Conservation (phyloP, 1,140 invertebrate species). For the Onthophagus taurus region DNA sequence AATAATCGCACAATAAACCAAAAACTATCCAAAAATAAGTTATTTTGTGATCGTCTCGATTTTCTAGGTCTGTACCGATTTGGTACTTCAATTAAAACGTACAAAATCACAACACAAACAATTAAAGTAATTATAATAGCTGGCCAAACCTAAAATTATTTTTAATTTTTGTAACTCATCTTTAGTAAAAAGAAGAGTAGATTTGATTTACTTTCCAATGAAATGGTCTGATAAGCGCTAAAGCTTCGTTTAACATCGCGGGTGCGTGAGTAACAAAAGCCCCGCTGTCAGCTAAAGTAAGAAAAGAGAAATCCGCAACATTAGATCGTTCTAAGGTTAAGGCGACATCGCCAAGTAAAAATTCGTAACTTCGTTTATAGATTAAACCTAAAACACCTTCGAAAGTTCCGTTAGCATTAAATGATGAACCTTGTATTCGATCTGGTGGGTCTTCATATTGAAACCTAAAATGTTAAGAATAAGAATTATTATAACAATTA, state of each 20-base stretch:
- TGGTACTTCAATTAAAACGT: conserved; percentile 45
- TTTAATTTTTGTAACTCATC: conserved; percentile 3
- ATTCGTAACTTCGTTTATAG: conserved; percentile 57
- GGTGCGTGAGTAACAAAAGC: conserved; percentile 62
- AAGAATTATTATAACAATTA: conserved; percentile 6
- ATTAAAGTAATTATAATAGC: conserved; percentile 39
- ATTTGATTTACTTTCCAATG: conserved; percentile 46
- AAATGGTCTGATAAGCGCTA: conserved; percentile 58
- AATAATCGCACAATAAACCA: conserved; percentile 59
- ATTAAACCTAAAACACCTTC: conserved; percentile 58
- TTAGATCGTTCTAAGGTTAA: conserved; percentile 56
- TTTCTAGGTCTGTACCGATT: conserved; percentile 40
- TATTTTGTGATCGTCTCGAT: conserved; percentile 33
- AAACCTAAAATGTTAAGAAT: conserved; percentile 44
- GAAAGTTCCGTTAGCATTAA: conserved; percentile 50
- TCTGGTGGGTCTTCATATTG: conserved; percentile 59
- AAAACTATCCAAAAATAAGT: conserved; percentile 49
- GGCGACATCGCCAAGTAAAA: conserved; percentile 59
- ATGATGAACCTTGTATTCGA: conserved; percentile 53
- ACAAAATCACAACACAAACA: conserved; percentile 37
- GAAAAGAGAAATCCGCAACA: conserved; percentile 60
- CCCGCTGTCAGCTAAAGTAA: conserved; percentile 59
- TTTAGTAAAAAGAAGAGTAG: not conserved
- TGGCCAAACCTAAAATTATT: conserved; percentile 48
- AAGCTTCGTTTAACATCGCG: conserved; percentile 54